A percentile compares a stretch with the other conserved stretches of the same genome.
phyloP scores from a whole-genome alignment of 2,113 vertebrate genomes.

The Nibea albiflora region DNA sequence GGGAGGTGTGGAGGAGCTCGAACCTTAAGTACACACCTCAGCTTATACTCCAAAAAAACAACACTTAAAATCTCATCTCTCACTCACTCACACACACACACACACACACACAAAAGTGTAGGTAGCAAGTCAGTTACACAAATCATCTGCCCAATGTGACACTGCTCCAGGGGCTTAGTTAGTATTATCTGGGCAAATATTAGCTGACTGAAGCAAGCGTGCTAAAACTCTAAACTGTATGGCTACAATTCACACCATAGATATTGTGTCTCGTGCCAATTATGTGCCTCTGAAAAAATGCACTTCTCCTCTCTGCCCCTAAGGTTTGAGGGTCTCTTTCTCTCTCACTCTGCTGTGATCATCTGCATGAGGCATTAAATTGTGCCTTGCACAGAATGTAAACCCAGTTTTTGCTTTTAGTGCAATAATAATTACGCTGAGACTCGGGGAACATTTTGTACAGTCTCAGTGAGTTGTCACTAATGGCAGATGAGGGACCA shows the following conservation, averaged over 20 bases:
- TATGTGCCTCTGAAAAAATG: not conserved
- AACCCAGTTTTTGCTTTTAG: not conserved
- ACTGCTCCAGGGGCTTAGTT: not conserved
- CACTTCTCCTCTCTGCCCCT: not conserved
- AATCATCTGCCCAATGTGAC: too few relatives aligned
- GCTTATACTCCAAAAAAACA: constrained; percentile 35
- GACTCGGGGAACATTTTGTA: not conserved
- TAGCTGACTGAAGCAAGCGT: not conserved
- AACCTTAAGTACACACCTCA: constrained; percentile 48
- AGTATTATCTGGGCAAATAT: not conserved
- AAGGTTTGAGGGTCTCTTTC: not conserved
- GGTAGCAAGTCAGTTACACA: too few relatives aligned
- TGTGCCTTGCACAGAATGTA: not conserved
- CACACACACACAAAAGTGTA: too few relatives aligned
- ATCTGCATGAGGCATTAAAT: not conserved
- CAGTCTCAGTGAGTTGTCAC: not conserved
- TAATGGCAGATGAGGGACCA: not conserved
- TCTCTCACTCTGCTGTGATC: not conserved
- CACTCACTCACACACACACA: not conserved
- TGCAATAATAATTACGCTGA: not conserved
- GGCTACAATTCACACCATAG: too few relatives aligned
- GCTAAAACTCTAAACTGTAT: too few relatives aligned
- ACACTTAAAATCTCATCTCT: constrained; percentile 16
- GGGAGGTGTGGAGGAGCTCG: constrained; percentile 45
- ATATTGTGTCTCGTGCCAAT: not conserved